Base-by-base conservation (phyloP, 2,888 invertebrate species). In the Machimus atricapillus region DNA sequence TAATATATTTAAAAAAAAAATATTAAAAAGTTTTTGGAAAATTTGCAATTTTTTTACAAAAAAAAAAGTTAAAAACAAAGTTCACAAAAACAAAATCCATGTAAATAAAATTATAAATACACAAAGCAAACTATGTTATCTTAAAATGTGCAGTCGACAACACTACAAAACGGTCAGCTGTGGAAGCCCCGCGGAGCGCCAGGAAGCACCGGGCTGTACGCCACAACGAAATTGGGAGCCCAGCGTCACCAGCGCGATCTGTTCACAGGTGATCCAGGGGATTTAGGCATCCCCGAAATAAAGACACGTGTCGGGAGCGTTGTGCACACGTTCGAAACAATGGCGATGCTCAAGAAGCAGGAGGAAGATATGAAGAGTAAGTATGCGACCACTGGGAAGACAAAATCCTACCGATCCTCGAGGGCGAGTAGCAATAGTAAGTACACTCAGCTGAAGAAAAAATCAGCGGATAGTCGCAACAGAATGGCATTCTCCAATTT, bases 281-380 rank as follows among this genome's bases (percentile, higher is more conserved):
- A 92, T 86, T 89, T 93, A 85, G 93, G 93, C 85, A 92, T 93
- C 87, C 93, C 93, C 56, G 91, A 92, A 88, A 91, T 93, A 79
- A 91, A 90, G 88, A 91, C 92, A 1, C 93, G 91, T 88, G 93
- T 93, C 56, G 93, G 92, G 86, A 92, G 91, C 88, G 92, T 93
- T 87, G 91, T 93, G 56, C 92, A 93, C 87, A 92, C 91, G 2
- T 93, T 93, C 87, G 93, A 93, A 88, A 92, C 92, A 19, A 89
- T 93, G 90, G 92, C 92, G 46, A 90, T 91, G 89, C 90, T 91
- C 87, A 91, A 90, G 0, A 90, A 90, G 19, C 66, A 66, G 23
- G 89, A 89, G 56, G 89, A 89, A 87, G 86, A 86, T 14, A 23
- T 31, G 23, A 77, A 74, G 16, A 23, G 86, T 86, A 86, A 86